phyloP scores from a whole-genome alignment of 2,113 vertebrate species.

The Ictidomys tridecemlineatus region DNA sequence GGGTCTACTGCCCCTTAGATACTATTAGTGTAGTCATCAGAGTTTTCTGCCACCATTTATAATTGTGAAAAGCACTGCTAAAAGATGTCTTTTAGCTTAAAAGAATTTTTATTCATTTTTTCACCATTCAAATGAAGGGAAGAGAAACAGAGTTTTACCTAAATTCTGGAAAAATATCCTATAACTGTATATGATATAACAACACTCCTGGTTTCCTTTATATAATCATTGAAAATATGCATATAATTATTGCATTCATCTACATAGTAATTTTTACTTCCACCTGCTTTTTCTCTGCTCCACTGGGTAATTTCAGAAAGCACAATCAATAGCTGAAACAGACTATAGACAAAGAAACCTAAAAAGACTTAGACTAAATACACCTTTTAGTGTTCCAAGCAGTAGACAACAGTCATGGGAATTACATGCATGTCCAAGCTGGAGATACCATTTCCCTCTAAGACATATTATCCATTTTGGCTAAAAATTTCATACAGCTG shows the following conservation, averaged over 20 bases:
- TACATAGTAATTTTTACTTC: constrained; percentile 43
- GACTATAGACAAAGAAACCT: constrained; percentile 30
- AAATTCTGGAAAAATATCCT: not conserved
- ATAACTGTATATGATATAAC: not conserved
- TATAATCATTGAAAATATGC: not conserved
- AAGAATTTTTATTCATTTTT: not conserved
- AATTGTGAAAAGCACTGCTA: not conserved
- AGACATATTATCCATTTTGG: constrained; percentile 42
- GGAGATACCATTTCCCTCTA: constrained; percentile 1
- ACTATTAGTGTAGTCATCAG: not conserved
- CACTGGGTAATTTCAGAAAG: not conserved
- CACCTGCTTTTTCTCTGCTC: not conserved
- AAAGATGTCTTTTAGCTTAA: not conserved
- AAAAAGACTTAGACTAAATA: not conserved
- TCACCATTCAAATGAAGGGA: not conserved
- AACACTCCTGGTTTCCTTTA: not conserved
- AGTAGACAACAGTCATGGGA: not conserved
- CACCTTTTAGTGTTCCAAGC: constrained; percentile 19
- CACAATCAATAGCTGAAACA: not conserved
- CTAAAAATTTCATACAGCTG: constrained; percentile 29
- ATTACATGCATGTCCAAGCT: not conserved
- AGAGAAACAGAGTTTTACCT: not conserved
- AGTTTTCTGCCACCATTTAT: not conserved
- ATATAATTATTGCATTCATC: not conserved
- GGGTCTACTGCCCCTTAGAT: not conserved